Conservation (phyloP, 2,888 invertebrate species). For the Fissipunctia ypsillon region DNA sequence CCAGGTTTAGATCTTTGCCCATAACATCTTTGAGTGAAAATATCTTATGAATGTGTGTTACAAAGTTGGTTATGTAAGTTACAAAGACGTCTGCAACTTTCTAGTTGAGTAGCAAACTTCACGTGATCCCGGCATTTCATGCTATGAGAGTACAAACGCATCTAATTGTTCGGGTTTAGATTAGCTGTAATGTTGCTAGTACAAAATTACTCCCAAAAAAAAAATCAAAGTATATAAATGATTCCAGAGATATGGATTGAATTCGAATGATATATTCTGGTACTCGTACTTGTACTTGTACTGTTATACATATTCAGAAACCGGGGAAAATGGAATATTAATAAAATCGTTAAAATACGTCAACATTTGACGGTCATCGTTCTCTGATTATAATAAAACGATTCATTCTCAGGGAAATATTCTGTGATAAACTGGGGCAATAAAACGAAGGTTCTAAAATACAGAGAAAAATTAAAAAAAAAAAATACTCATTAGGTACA, state of each 20-base stretch:
- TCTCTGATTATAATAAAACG: background rate
- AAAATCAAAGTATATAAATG: background rate
- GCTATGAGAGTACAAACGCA: background rate
- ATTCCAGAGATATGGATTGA: background rate
- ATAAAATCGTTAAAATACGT: background rate
- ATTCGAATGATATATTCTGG: background rate
- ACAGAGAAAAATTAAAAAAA: background rate
- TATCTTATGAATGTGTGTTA: slow-evolving; percentile 25
- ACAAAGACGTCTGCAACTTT: background rate
- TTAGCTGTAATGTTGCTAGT: slow-evolving; percentile 37
- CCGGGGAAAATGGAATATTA: background rate
- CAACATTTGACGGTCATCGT: background rate
- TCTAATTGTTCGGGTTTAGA: background rate
- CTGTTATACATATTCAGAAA: slow-evolving; percentile 12
- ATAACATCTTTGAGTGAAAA: background rate
- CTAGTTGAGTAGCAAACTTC: slow-evolving; percentile 10
- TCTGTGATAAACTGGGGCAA: background rate
- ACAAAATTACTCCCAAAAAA: background rate
- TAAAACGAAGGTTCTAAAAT: background rate
- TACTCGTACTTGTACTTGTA: slow-evolving; percentile 25
- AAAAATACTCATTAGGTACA: background rate
- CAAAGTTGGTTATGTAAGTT: background rate
- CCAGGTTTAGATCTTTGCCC: background rate
- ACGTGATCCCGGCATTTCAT: background rate
- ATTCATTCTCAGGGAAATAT: background rate